Percentiles rank a stretch among this genome's conserved stretches.
These are phyloP conservation scores for Reinhardtius hippoglossoides DNA, from an alignment of 2,113 vertebrate species.

Conservation along the genomic window DNA sequence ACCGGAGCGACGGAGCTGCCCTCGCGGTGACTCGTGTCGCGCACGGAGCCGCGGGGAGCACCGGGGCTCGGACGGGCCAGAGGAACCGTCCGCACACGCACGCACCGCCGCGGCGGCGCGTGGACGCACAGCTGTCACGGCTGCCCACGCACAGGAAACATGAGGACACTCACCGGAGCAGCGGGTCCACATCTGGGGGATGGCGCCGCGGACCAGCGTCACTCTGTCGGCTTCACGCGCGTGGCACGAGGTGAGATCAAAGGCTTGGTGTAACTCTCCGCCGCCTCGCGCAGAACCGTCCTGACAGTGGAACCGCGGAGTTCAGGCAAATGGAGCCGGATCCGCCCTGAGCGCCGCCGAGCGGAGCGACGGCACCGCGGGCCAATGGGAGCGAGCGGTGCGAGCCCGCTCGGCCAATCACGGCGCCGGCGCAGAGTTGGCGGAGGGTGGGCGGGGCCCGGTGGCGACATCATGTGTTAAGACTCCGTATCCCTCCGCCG, in stretches of 20 bases:
- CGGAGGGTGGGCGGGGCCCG: constrained; percentile 71
- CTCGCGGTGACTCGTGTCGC: too few relatives aligned
- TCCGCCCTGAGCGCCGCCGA: constrained; percentile 79
- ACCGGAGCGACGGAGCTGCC: neutral
- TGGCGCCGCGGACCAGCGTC: constrained; percentile 44
- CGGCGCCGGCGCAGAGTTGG: constrained; percentile 37
- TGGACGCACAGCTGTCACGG: constrained; percentile 44
- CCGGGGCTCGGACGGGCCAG: too few relatives aligned
- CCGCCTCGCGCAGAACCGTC: constrained; percentile 59
- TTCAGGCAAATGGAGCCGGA: constrained; percentile 83
- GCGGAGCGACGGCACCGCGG: constrained; percentile 56
- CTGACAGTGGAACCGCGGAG: constrained; percentile 80
- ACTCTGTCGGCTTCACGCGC: constrained; percentile 48
- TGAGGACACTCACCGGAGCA: constrained; percentile 80
- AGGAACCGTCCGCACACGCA: neutral
- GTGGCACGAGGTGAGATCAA: neutral
- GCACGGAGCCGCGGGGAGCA: too few relatives aligned
- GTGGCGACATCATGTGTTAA: constrained; percentile 77
- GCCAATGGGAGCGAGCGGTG: constrained; percentile 68
- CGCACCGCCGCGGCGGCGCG: neutral
- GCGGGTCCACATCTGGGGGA: constrained; percentile 82
- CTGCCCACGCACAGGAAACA: constrained; percentile 26
- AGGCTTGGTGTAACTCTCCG: constrained; percentile 22
- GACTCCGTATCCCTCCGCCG: constrained; percentile 80
- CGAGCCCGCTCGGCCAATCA: constrained; percentile 67